Evolutionary conservation across 2,797 vertebrate genomes (phyloP), one percentile per base, ranked within the genome.

Genomic region (Loriculus beryllinus): DNA sequence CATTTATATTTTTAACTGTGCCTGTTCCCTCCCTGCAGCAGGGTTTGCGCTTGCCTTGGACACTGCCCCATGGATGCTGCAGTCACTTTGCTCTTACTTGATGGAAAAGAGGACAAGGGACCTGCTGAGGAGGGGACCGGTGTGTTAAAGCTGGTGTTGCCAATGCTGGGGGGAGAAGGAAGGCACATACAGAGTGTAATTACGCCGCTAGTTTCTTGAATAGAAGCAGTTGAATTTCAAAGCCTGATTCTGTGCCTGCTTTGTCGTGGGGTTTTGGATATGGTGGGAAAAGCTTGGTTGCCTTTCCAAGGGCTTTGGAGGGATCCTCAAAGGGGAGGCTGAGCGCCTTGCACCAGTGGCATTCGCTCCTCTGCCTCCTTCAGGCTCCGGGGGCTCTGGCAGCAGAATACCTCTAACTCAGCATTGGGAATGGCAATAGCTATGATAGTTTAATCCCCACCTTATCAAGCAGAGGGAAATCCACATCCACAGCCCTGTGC

Each of bases 1-100:
- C 56, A 82, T 88, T 75, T 92, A 82, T 97, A 97, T 97, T 97
- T 97, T 97, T 97, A 97, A 96, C 84, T 69, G 77, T 45, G 88
- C 90, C 95, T 67, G 47, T 93, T 94, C 59, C 39, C 49, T 91
- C 71, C 72, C 65, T 3, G 10, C 31, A 11, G 83, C 49, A 3
- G 52, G 76, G 64, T 67, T 72, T 49, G 60, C 33, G 63, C 93
- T 95, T 3, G 0, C 86, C 92, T 25, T 57, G 35, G 15, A 96
- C 51, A 80, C 72, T 89, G 93, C 95, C 92, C 96, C 82, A 74
- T 70, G 76, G 94, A 92, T 57, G 57, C 90, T 83, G 92, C 72
- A 5, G 12, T 96, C 92, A 54, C 92, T 81, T 95, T 78, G 95
- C 95, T 94, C 93, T 85, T 60, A 57, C 96, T 97, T 92, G 91